A percentile compares a stretch with the other conserved stretches of the same genome.
phyloP scores from a whole-genome alignment of 35 echinoderm and acorn worm genomes.

The Amphiura filiformis region DNA sequence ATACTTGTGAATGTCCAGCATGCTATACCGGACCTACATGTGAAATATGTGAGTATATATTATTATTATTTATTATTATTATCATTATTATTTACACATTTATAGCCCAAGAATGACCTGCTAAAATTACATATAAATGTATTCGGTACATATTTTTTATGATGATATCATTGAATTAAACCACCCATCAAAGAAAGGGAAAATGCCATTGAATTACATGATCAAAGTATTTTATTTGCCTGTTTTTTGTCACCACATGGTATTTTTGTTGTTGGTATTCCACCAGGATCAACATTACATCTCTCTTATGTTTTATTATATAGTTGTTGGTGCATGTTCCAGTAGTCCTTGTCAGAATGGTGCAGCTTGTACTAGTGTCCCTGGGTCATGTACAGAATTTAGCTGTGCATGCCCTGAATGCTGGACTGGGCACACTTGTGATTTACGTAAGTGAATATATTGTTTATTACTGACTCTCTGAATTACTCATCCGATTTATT shows the following conservation, averaged over 20 bases:
- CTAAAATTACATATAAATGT: no score
- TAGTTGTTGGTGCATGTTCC: conserved; percentile 52
- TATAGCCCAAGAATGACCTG: no score
- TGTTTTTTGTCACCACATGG: no score
- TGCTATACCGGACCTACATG: conserved; percentile 40
- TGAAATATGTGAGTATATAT: conserved; percentile 2
- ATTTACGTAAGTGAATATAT: conserved; percentile 44
- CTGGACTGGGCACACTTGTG: conserved; percentile 54
- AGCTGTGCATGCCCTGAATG: conserved; percentile 61
- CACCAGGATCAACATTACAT: no score
- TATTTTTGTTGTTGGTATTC: no score
- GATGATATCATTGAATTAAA: no score
- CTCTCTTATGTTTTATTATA: neutral
- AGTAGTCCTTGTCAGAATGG: conserved; percentile 59
- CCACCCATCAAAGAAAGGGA: no score
- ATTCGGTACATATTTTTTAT: no score
- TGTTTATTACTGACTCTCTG: no score
- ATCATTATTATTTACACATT: no score
- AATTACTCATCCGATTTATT: neutral
- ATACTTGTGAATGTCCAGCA: conserved; percentile 55
- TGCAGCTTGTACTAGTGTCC: conserved; percentile 38
- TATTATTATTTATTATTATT: neutral
- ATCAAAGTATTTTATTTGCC: no score
- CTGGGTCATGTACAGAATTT: conserved; percentile 46
- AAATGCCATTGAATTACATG: no score